Evolutionary conservation across 2,113 vertebrate species (phyloP), one percentile per base, ranked within the genome.

Genomic region (Bothrops jararaca): DNA sequence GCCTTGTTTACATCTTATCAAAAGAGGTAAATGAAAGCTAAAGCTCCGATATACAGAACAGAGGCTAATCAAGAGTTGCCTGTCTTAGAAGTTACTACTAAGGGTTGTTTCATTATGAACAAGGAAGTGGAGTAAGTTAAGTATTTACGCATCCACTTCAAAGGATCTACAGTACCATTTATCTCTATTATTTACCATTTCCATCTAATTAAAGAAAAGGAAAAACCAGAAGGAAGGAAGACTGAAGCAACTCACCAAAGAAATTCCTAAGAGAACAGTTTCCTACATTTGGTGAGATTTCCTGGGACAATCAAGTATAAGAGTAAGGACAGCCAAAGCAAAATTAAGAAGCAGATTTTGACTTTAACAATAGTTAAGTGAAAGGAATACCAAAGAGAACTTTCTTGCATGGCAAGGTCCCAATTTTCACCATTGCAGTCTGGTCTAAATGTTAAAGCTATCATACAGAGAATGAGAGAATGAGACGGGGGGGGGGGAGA

Each of bases 31-130:
- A 29, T 13, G 29, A 48, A 34, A 91, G 58, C 56, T 88, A 0
- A 0, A 0, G 91, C 0, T 0, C 89, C 1, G 0, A 4, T 50
- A 57, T 42, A 89, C 52, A n/a, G 69, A 42, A 39, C 23, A 54
- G 53, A 5, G 42, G 42, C 15, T 15, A 53, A 50, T 48, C 18
- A 3, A 45, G 64, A 13, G 29, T 20, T 74, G n/a, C 69, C 92
- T 12, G n/a, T 34, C 15, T 88, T 50, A n/a, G 58, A 23, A 39
- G 53, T 18, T 52, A 39, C 3, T 1, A 6, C 64, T 45, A 26
- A 1, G 20, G 3, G 20, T 29, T 26, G 69, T 39, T 89, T 74
- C 54, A 56, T 29, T 45, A 23, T 9, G 7, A 69, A 34, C 53
- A 50, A 23, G 48, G 57, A 80, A 56, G 64, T 48, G 26, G 20